phyloP scores from a whole-genome alignment of 2,797 vertebrate genomes.

The Acrossocheilus fasciatus region DNA sequence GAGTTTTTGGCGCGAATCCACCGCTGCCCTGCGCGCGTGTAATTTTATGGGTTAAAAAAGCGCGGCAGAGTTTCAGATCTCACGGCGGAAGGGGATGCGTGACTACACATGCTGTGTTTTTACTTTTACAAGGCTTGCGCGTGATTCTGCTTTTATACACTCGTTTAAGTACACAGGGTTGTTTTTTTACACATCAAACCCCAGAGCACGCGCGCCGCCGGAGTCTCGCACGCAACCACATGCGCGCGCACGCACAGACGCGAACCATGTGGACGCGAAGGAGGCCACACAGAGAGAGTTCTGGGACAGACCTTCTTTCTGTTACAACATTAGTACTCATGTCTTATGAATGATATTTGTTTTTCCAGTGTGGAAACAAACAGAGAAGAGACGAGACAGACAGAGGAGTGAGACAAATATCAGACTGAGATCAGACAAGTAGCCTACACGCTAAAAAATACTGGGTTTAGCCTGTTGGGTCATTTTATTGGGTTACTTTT shows the following conservation, averaged over 20 bases:
- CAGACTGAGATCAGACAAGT: neutral
- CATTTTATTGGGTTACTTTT: too few relatives aligned
- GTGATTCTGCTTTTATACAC: slow-evolving; percentile 77
- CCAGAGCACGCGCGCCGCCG: slow-evolving; percentile 62
- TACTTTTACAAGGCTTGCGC: slow-evolving; percentile 78
- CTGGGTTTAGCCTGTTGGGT: too few relatives aligned
- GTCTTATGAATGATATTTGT: neutral
- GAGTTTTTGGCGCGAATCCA: slow-evolving; percentile 61
- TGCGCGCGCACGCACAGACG: neutral
- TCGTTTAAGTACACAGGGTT: slow-evolving; percentile 68
- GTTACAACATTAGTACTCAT: neutral
- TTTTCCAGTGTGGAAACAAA: neutral
- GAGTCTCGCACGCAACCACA: slow-evolving; percentile 74
- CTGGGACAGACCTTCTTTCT: neutral
- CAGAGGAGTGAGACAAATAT: neutral
- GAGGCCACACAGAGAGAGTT: slow-evolving; percentile 5
- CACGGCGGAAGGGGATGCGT: slow-evolving; percentile 70
- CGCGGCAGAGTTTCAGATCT: slow-evolving; percentile 61
- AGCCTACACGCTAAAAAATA: too few relatives aligned
- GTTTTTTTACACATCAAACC: slow-evolving; percentile 72
- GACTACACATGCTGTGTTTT: slow-evolving; percentile 74
- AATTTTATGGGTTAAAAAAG: slow-evolving; percentile 61
- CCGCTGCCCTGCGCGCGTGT: slow-evolving; percentile 57
- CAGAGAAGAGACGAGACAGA: neutral
- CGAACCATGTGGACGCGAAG: slow-evolving; percentile 6